Base-by-base conservation (phyloP, 2,888 invertebrate genomes). In the Morpho helenor region DNA sequence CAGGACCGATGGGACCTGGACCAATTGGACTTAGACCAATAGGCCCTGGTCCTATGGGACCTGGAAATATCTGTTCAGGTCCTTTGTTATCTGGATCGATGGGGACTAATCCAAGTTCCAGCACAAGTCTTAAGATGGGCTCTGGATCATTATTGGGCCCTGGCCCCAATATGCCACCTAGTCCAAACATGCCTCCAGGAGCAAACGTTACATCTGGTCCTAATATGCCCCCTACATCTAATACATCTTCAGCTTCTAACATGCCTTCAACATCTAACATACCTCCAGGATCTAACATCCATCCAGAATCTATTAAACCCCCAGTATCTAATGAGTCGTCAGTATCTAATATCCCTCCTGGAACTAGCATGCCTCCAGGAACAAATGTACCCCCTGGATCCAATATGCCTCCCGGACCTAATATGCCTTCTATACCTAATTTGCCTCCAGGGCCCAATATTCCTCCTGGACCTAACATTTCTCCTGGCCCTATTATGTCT, bases 301-400 rank as follows among this genome's bases (percentile, higher is more conserved):
- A 31, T 9, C 46, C 46, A 9, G 73, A 76, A 39, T 73, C 76
- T 10, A 74, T 73, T 63, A 79, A 79, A 74, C 74, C 74, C 3
- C 54, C 64, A 55, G 60, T 60, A 0, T 65, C 69, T 7, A 71
- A 66, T 41, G 70, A 71, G 66, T 68, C 71, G n/a, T 64, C 71
- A 16, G 70, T 72, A 60, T 68, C 65, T n/a, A 60, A 46, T 57
- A 22, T 48, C 9, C 52, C 56, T 9, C 60, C 59, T 42, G 59
- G 51, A 44, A 52, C 71, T n/a, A 53, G 47, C 41, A 53, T 41
- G 22, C 40, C 40, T 9, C 46, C 46, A 9, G 73, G 77, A 39
- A 73, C 76, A 10, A 74, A 74, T 63, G 79, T 79, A 74, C 74
- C 74, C 3, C 8, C 40, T 22, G 46, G 46, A 8, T 4, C 43